Evolutionary conservation across 2,888 invertebrate genomes (phyloP).

Genomic region (Nephrocerus scutellatus): DNA sequence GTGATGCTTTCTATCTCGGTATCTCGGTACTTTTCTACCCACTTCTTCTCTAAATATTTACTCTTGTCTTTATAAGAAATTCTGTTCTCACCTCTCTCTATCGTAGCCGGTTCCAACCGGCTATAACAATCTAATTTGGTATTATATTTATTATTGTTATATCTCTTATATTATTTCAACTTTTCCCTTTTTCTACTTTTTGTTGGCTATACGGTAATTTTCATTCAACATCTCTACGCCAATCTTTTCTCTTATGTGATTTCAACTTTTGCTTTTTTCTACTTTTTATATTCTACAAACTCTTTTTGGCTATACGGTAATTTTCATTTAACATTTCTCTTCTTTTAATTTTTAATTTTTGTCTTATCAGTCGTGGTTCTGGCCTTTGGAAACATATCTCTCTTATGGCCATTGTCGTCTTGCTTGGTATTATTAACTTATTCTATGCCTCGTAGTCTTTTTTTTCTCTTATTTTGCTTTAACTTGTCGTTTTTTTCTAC

Average conservation of each 20-base stretch:
- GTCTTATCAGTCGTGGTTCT: too few species aligned
- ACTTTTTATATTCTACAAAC: not conserved
- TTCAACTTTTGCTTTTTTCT: not conserved
- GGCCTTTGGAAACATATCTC: too few species aligned
- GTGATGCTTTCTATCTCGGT: too few species aligned
- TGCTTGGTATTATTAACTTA: constrained; percentile 1
- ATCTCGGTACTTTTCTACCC: not conserved
- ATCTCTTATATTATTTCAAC: not conserved
- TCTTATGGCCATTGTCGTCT: constrained; percentile 1
- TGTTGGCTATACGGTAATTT: not conserved
- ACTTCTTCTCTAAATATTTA: constrained; percentile 2
- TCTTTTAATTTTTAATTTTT: too few species aligned
- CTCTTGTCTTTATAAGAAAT: not conserved
- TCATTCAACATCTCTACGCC: not conserved
- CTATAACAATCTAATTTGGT: too few species aligned
- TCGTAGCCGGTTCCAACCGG: too few species aligned
- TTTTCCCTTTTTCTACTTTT: not conserved
- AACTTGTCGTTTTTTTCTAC: too few species aligned
- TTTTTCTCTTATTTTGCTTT: not conserved
- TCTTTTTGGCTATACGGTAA: not conserved
- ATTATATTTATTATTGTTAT: too few species aligned
- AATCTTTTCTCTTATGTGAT: constrained; percentile 2
- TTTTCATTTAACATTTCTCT: not conserved
- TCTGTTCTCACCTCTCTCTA: not conserved
- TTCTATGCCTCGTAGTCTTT: not conserved